These are phyloP conservation scores for Drosophila melanosoma DNA, from an alignment of 2,888 invertebrate species.

Conservation along the genomic window DNA sequence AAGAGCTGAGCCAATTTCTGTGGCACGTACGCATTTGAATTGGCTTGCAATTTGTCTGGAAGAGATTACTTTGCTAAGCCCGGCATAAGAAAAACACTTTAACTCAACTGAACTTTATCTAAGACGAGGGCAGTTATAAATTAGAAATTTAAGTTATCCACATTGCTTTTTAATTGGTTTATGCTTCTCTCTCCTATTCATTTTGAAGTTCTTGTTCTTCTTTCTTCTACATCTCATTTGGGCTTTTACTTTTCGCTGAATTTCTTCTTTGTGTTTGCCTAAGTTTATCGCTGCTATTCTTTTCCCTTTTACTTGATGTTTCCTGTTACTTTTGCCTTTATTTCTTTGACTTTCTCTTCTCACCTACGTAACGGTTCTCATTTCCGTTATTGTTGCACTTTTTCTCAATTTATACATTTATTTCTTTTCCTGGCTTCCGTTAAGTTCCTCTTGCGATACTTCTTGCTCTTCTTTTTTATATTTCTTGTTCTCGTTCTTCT, in stretches of 20 bases:
- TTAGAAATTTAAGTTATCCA: not conserved
- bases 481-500: not conserved
- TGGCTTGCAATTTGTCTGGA: slow-evolving; percentile 1
- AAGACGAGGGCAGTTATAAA: not conserved
- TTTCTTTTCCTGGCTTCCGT: not conserved
- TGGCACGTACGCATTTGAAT: slow-evolving; percentile 1
- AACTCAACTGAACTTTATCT: not conserved
- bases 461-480: not conserved
- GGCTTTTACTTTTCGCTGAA: not conserved
- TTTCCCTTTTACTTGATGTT: not conserved
- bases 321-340: not conserved
- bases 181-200: not conserved
- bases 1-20: not conserved
- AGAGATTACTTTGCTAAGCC: slow-evolving; percentile 1
- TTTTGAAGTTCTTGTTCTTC: not conserved
- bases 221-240: not conserved
- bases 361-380: not conserved
- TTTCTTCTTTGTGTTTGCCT: too few relatives aligned
- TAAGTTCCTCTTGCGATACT: not conserved
- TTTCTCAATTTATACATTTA: not conserved
- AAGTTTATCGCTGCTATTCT: not conserved
- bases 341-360: not conserved
- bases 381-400: not conserved
- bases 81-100: not conserved
- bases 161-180: not conserved